Percentiles rank a stretch among this genome's conserved stretches.
Evolutionary conservation across 1,140 invertebrate species (phyloP).

Genomic region (Bathynomus jamesi): DNA sequence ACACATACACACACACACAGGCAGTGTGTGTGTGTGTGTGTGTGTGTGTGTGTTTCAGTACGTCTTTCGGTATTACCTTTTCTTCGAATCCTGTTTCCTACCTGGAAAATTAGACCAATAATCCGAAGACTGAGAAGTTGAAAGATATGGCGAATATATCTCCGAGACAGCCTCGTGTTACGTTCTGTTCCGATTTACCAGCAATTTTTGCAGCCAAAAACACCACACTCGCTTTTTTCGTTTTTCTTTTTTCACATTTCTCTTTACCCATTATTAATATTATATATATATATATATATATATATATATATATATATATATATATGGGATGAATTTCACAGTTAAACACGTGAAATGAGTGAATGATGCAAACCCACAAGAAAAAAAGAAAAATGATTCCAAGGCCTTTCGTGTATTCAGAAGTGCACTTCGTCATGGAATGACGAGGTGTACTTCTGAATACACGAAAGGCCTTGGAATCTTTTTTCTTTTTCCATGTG

Average conservation of each 20-base stretch:
- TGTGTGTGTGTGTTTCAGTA: too few species aligned
- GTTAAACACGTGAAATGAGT: background rate
- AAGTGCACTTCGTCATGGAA: too few species aligned
- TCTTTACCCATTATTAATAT: background rate
- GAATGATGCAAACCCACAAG: too few species aligned
- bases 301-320: conserved; percentile 11
- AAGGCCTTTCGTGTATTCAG: too few species aligned
- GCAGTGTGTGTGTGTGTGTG: too few species aligned
- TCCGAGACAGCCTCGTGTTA: background rate
- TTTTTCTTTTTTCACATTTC: background rate
- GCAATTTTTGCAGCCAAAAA: background rate
- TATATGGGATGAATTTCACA: background rate
- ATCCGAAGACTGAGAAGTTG: background rate
- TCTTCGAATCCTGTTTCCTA: background rate
- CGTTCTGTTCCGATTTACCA: background rate
- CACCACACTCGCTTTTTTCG: background rate
- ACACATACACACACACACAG: too few species aligned
- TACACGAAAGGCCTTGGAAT: too few species aligned
- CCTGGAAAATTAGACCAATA: background rate
- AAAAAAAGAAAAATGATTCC: too few species aligned
- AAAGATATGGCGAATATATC: background rate
- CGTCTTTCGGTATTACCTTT: too few species aligned
- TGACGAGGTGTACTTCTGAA: too few species aligned
- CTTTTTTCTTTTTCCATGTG: too few species aligned
- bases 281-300: conserved; percentile 11